Evolutionary conservation across 2,113 vertebrate genomes (phyloP).

Genomic region (Lepisosteus oculatus): DNA sequence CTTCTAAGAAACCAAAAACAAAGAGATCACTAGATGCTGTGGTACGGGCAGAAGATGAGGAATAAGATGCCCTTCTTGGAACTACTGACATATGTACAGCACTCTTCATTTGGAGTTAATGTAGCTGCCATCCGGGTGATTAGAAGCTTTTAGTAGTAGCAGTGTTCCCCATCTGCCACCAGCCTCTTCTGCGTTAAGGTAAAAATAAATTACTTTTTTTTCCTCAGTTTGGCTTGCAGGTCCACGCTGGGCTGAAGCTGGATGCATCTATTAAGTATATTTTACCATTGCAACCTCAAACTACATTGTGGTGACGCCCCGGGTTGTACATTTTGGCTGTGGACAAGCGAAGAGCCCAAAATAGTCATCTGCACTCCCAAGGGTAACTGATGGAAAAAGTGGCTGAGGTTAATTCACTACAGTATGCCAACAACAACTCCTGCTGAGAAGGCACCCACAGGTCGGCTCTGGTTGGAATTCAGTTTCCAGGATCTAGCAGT

Average conservation of each 20-base stretch:
- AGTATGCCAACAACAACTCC: slow-evolving; percentile 11
- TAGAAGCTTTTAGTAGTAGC: no score
- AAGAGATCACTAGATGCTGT: neutral
- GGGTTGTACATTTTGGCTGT: slow-evolving; percentile 8
- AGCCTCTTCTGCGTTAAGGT: neutral
- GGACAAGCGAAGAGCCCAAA: slow-evolving; percentile 1
- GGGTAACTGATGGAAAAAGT: slow-evolving; percentile 6
- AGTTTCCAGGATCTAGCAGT: no score
- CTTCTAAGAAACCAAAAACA: neutral
- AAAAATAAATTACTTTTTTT: slow-evolving; percentile 9
- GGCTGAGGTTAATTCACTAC: neutral
- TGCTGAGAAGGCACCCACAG: neutral
- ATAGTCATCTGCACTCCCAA: slow-evolving; percentile 1
- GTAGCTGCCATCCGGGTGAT: no score
- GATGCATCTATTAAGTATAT: slow-evolving; percentile 14
- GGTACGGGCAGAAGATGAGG: no score
- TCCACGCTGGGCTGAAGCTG: slow-evolving; percentile 10
- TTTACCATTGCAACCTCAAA: slow-evolving; percentile 8
- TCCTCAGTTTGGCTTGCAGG: neutral
- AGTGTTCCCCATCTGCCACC: no score
- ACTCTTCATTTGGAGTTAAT: neutral
- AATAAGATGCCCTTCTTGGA: no score
- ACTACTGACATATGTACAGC: neutral
- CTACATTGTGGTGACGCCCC: slow-evolving; percentile 4
- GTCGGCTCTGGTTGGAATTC: neutral